A percentile compares a stretch with the other conserved stretches of the same genome.
These are phyloP conservation scores for Gadopsis bispinosus DNA, from an alignment of 2,797 vertebrate genomes.

Conservation along the genomic window DNA sequence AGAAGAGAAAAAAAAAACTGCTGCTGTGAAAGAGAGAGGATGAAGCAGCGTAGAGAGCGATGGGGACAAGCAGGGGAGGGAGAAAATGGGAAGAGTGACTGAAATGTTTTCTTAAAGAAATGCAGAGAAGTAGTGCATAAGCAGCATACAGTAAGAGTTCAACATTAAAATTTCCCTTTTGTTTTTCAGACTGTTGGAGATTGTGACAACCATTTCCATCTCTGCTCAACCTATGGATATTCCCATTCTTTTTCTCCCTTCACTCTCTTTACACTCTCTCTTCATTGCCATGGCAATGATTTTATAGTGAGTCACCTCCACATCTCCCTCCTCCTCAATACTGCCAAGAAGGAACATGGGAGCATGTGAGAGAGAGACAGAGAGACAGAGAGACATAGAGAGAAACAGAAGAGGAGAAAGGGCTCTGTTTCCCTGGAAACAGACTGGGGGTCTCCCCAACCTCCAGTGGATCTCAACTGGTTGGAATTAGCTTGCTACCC, in stretches of 20 bases:
- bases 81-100: not conserved
- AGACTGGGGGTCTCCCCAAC: conserved; percentile 79
- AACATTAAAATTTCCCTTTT: conserved; percentile 8
- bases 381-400: conserved; percentile 36
- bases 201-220: conserved; percentile 50
- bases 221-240: conserved; percentile 60
- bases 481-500: conserved; percentile 77
- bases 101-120: conserved; percentile 20
- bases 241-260: conserved; percentile 50
- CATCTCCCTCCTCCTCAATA: conserved; percentile 77
- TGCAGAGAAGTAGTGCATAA: not conserved
- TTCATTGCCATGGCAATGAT: conserved; percentile 85
- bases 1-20: conserved; percentile 13
- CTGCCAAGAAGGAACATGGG: conserved; percentile 72
- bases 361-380: conserved; percentile 52
- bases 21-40: conserved; percentile 44
- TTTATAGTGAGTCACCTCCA: conserved; percentile 84
- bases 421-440: conserved; percentile 85
- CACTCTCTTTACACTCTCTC: conserved; percentile 58
- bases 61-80: not conserved
- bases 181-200: conserved; percentile 22
- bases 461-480: conserved; percentile 80
- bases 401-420: conserved; percentile 51
- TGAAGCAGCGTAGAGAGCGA: conserved; percentile 23
- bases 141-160: not conserved